These are phyloP conservation scores for Theonella swinhoei DNA, from an alignment of 37 sponge, comb jelly and placozoan species.

Conservation along the genomic window DNA sequence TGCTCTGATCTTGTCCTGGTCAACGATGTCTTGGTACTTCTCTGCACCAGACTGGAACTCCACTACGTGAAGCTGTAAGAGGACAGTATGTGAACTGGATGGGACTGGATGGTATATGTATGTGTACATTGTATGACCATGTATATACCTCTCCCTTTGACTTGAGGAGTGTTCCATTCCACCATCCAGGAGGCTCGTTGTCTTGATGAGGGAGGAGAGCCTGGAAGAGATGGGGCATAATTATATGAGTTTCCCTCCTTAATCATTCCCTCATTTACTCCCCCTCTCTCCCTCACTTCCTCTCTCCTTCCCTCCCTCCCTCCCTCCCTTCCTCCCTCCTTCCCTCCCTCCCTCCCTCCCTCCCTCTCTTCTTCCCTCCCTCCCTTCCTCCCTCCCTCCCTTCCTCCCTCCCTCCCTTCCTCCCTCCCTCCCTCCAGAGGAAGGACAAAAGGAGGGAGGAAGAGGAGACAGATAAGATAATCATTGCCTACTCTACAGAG, in stretches of 20 bases:
- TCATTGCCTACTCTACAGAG: no score
- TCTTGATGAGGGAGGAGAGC: conserved; percentile 77
- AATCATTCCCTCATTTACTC: neutral
- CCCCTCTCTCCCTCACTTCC: neutral
- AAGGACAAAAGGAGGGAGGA: no score
- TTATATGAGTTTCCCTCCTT: neutral
- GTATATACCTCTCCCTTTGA: conserved; percentile 74
- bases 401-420: neutral
- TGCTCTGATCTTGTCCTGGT: conserved; percentile 52
- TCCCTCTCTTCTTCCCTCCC: neutral
- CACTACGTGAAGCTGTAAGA: conserved; percentile 51
- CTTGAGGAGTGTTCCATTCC: conserved; percentile 76
- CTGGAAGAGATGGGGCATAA: conserved; percentile 12
- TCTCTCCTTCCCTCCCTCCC: neutral
- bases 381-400: neutral
- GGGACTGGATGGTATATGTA: no score
- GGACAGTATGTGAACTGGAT: no score
- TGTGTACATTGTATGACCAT: no score
- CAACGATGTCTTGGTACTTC: conserved; percentile 75
- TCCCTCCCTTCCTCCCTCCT: neutral
- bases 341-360: neutral
- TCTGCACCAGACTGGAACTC: conserved; percentile 58
- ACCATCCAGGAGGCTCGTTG: conserved; percentile 84
- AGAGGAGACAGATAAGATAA: no score
- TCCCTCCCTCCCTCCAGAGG: no score